These are phyloP conservation scores for Agelaius tricolor DNA, from an alignment of 2,113 vertebrate genomes.

Conservation along the genomic window DNA sequence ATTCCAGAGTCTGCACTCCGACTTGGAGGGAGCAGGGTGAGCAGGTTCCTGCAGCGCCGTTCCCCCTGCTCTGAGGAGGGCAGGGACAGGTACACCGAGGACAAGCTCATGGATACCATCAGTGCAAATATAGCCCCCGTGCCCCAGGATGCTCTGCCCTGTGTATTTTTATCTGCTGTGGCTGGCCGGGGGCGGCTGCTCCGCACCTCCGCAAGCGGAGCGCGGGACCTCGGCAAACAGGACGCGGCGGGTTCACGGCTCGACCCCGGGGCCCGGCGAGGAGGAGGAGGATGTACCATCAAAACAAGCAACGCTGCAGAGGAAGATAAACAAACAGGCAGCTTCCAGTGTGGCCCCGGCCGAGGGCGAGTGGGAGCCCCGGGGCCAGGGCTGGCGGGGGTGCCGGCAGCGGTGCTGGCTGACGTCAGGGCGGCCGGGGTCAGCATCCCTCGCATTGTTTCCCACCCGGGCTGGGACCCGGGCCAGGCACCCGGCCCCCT, in stretches of 20 bases:
- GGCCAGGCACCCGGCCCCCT: background rate
- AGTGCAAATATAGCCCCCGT: conserved; percentile 8
- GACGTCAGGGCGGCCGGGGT: conserved; percentile 63
- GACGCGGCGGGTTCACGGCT: conserved; percentile 75
- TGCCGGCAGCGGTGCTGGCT: conserved; percentile 7
- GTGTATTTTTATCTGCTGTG: conserved; percentile 59
- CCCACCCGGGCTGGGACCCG: background rate
- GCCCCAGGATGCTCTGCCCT: conserved; percentile 43
- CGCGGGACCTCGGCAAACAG: conserved; percentile 75
- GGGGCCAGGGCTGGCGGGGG: background rate
- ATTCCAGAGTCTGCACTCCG: rapidly evolving
- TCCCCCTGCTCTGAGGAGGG: background rate
- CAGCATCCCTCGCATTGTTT: conserved; percentile 63
- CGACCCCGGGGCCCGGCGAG: conserved; percentile 55
- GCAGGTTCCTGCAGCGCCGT: rapidly evolving
- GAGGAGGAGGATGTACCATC: conserved; percentile 80
- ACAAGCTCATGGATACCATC: background rate
- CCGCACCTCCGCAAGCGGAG: background rate
- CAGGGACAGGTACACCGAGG: background rate
- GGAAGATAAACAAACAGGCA: conserved; percentile 80
- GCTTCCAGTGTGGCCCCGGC: conserved; percentile 48
- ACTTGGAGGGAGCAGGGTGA: background rate
- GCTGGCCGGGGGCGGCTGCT: background rate
- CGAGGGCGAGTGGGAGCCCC: conserved; percentile 20
- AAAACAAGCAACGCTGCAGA: conserved; percentile 78